Conservation (phyloP, 2,888 invertebrate genomes). For the Aproaerema taeniolella region DNA sequence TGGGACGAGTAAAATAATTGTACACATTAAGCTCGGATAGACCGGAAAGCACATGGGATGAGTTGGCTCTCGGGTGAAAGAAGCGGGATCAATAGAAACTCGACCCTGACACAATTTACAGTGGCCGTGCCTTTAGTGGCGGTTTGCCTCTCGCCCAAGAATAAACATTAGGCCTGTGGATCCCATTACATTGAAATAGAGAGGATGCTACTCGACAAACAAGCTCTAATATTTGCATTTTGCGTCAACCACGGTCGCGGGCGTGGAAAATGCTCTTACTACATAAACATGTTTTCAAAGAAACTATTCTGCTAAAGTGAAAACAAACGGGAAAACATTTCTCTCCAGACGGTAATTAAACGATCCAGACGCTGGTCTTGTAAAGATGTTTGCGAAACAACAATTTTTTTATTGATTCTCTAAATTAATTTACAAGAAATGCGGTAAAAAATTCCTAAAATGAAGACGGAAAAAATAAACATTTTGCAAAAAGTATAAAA, state of each 20-base stretch:
- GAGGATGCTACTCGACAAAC: constrained; percentile 35
- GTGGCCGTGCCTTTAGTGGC: constrained; percentile 50
- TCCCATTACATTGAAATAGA: constrained; percentile 40
- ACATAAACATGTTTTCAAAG: constrained; percentile 19
- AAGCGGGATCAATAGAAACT: constrained; percentile 64
- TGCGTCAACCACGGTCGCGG: constrained; percentile 7
- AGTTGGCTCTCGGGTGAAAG: constrained; percentile 53
- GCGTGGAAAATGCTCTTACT: no score
- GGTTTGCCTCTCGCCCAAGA: constrained; percentile 50
- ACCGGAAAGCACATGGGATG: constrained; percentile 51
- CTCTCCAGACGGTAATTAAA: no score
- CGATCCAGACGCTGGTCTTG: no score
- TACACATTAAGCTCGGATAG: constrained; percentile 39
- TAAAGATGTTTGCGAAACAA: no score
- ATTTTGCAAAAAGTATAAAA: no score
- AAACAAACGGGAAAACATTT: no score
- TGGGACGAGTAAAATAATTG: constrained; percentile 35
- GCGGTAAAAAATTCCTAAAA: no score
- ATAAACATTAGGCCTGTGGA: constrained; percentile 59
- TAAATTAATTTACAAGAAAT: no score
- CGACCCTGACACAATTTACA: constrained; percentile 73
- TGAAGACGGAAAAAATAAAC: no score
- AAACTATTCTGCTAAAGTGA: no score
- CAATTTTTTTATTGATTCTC: no score
- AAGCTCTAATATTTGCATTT: constrained; percentile 33